These are phyloP conservation scores for Scaptomyza montana DNA, from an alignment of 1,140 invertebrate genomes.

Conservation along the genomic window DNA sequence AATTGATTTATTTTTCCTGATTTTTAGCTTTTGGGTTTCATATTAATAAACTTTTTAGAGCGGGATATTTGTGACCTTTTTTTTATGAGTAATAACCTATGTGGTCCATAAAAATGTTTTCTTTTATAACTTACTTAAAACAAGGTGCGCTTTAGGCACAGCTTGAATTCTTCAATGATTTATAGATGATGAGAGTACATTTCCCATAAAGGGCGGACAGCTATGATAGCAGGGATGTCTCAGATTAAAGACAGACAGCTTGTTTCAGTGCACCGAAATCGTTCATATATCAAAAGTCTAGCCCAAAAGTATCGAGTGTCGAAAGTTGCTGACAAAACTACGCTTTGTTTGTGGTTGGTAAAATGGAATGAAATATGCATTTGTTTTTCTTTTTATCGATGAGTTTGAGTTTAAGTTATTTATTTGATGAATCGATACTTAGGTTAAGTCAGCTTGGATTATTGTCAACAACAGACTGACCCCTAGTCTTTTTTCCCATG, in stretches of 20 bases:
- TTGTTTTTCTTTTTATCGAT: slow-evolving; percentile 2
- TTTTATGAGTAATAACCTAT: too few species aligned
- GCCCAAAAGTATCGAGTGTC: slow-evolving; percentile 27
- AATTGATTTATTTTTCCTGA: too few species aligned
- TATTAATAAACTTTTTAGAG: background rate
- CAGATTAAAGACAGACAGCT: background rate
- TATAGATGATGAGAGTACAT: background rate
- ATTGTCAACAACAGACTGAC: slow-evolving; percentile 25
- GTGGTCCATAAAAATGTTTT: background rate
- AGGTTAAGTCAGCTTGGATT: slow-evolving; percentile 13
- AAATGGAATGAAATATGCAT: slow-evolving; percentile 8
- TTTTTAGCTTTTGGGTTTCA: too few species aligned
- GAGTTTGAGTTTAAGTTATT: slow-evolving; percentile 32
- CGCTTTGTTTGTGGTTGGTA: slow-evolving; percentile 26
- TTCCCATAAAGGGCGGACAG: background rate
- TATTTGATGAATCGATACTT: slow-evolving; percentile 33
- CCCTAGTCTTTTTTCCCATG: slow-evolving; percentile 30
- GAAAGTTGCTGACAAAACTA: slow-evolving; percentile 29
- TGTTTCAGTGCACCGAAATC: background rate
- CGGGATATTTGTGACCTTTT: too few species aligned
- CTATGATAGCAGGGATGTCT: slow-evolving; percentile 1
- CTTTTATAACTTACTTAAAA: background rate
- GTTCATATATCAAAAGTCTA: slow-evolving; percentile 13
- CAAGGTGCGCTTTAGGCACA: background rate
- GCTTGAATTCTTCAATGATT: background rate